Percentiles rank a stretch among this genome's conserved stretches.
Conservation (phyloP, 2,888 invertebrate genomes). For the Erynnis tages region DNA sequence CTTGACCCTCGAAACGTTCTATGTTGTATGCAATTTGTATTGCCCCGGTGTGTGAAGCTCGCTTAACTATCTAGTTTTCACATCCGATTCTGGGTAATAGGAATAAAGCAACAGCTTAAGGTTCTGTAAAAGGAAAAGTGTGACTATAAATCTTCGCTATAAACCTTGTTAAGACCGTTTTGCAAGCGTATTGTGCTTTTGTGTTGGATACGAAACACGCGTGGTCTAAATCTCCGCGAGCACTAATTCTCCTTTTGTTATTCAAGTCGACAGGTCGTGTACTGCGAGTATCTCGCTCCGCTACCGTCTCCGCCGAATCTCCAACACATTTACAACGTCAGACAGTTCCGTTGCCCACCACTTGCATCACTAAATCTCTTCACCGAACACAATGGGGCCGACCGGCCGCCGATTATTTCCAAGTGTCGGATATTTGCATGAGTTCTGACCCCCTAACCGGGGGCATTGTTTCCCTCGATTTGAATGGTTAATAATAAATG, state of each 20-base stretch:
- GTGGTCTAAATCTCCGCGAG: constrained; percentile 1
- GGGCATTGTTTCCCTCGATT: constrained; percentile 65
- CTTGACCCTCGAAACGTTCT: too few species aligned
- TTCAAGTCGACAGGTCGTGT: constrained; percentile 3
- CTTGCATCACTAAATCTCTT: constrained; percentile 54
- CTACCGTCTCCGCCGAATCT: constrained; percentile 22
- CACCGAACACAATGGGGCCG: constrained; percentile 54
- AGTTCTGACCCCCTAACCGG: constrained; percentile 62
- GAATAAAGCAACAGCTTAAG: background rate
- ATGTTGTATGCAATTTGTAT: too few species aligned
- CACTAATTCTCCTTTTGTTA: constrained; percentile 22
- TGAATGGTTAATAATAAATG: constrained; percentile 64
- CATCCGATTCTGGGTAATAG: too few species aligned
- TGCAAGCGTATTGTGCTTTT: background rate
- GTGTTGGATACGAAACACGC: background rate
- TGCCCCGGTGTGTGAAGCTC: background rate
- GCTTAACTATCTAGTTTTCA: background rate
- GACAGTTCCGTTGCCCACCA: constrained; percentile 35
- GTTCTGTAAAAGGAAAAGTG: background rate
- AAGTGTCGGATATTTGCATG: constrained; percentile 65
- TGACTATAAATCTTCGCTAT: constrained; percentile 5
- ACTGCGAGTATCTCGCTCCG: constrained; percentile 16
- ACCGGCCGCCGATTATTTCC: constrained; percentile 56
- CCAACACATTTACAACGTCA: constrained; percentile 23
- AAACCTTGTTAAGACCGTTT: background rate